phyloP scores from a whole-genome alignment of 2,888 invertebrate genomes.

The Serripes groenlandicus region DNA sequence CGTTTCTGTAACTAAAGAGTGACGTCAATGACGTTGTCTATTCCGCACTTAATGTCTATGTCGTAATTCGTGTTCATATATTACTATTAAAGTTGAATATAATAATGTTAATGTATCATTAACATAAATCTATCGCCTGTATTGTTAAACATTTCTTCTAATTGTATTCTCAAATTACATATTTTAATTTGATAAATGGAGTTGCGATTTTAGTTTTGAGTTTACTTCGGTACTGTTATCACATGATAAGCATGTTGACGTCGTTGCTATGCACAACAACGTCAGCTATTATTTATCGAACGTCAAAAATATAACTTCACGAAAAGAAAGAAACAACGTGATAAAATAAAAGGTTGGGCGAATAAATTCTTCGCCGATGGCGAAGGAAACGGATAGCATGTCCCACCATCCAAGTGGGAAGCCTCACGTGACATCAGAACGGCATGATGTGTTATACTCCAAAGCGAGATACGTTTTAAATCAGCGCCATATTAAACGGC shows the following conservation, averaged over 20 bases:
- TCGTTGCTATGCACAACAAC: neutral
- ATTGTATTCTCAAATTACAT: too few species aligned
- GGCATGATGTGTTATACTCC: conserved; percentile 68
- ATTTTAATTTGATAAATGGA: too few species aligned
- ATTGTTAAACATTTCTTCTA: too few species aligned
- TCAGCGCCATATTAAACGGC: conserved; percentile 67
- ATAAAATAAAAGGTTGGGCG: neutral
- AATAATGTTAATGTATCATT: too few species aligned
- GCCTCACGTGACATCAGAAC: conserved; percentile 36
- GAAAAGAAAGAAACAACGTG: neutral
- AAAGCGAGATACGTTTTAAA: conserved; percentile 68
- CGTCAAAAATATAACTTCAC: neutral
- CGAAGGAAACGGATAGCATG: conserved; percentile 2
- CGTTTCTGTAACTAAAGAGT: neutral
- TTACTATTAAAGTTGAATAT: too few species aligned
- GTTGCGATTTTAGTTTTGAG: too few species aligned
- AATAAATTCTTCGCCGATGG: conserved; percentile 3
- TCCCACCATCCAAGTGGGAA: conserved; percentile 31
- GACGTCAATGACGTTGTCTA: conserved; percentile 11
- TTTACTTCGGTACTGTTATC: too few species aligned
- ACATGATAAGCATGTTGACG: neutral
- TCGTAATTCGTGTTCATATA: too few species aligned
- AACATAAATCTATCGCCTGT: too few species aligned
- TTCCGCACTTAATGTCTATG: neutral
- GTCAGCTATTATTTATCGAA: neutral